Conservation (phyloP, 2,113 vertebrate species). For the Osmerus mordax region DNA sequence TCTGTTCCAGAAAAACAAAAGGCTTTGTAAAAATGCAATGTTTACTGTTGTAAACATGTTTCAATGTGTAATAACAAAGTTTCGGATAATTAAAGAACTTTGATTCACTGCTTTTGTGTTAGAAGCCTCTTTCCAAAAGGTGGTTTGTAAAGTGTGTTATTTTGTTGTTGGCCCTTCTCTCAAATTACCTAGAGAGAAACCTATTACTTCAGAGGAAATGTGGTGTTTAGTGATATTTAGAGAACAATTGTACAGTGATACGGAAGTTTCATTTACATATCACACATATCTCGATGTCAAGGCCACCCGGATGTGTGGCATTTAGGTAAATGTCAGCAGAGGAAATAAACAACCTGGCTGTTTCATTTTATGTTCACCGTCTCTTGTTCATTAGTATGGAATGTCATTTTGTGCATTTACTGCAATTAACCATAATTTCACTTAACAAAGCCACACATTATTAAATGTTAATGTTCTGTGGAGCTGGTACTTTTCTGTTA, state of each 20-base stretch:
- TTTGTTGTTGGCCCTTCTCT: conserved; percentile 20
- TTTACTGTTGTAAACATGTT: neutral
- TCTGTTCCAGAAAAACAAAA: too few relatives aligned
- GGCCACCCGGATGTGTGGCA: conserved; percentile 62
- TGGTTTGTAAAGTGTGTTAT: neutral
- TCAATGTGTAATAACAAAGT: too few relatives aligned
- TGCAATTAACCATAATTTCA: conserved; percentile 53
- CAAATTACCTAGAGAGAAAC: conserved; percentile 34
- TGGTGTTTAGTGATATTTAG: conserved; percentile 66
- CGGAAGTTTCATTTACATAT: conserved; percentile 63
- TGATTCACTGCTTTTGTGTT: too few relatives aligned
- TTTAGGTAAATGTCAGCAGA: conserved; percentile 75
- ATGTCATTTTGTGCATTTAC: conserved; percentile 54
- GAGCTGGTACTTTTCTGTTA: conserved; percentile 49
- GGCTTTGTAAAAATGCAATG: neutral
- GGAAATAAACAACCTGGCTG: conserved; percentile 58
- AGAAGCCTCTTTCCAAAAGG: neutral
- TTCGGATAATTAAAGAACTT: too few relatives aligned
- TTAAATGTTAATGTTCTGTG: conserved; percentile 63
- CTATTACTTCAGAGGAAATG: conserved; percentile 34
- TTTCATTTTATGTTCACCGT: conserved; percentile 45
- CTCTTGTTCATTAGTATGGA: conserved; percentile 64
- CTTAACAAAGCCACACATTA: conserved; percentile 55
- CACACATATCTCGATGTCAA: conserved; percentile 43
- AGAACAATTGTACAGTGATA: conserved; percentile 60